Percentiles rank a stretch among this genome's conserved stretches.
Evolutionary conservation across 2,113 vertebrate species (phyloP).

Genomic region (Sula dactylatra): DNA sequence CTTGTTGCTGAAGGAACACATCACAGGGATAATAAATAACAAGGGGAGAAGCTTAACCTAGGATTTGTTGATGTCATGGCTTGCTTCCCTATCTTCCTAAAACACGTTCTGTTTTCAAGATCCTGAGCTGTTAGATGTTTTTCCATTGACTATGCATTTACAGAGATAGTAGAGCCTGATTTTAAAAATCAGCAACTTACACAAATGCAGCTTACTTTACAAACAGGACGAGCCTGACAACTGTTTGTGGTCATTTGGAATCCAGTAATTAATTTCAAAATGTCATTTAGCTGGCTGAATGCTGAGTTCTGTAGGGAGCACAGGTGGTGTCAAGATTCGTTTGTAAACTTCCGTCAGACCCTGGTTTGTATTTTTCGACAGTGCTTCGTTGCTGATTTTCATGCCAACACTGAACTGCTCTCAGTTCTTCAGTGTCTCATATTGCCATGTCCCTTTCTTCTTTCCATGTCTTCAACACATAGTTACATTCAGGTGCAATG

Average conservation of each 20-base stretch:
- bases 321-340: not conserved
- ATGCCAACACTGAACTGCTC: not conserved
- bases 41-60: conserved; percentile 40
- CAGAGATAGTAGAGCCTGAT: conserved; percentile 29
- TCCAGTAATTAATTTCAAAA: conserved; percentile 1
- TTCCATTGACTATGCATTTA: conserved; percentile 9
- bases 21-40: not conserved
- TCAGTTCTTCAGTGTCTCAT: not conserved
- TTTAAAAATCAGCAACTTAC: conserved; percentile 30
- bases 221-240: not conserved
- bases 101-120: conserved; percentile 55
- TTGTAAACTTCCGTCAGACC: not conserved
- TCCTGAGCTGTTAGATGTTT: conserved; percentile 52
- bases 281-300: not conserved
- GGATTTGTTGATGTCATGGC: conserved; percentile 51
- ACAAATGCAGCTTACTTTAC: conserved; percentile 1
- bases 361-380: not conserved
- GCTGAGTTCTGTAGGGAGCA: not conserved
- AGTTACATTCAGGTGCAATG: fast-evolving
- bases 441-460: not conserved
- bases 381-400: not conserved
- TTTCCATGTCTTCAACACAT: fast-evolving
- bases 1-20: not conserved
- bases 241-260: not conserved
- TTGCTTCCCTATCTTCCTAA: conserved; percentile 56